Evolutionary conservation across 2,113 vertebrate genomes (phyloP), one percentile per base, ranked within the genome.

Genomic region (Cathartes aura): DNA sequence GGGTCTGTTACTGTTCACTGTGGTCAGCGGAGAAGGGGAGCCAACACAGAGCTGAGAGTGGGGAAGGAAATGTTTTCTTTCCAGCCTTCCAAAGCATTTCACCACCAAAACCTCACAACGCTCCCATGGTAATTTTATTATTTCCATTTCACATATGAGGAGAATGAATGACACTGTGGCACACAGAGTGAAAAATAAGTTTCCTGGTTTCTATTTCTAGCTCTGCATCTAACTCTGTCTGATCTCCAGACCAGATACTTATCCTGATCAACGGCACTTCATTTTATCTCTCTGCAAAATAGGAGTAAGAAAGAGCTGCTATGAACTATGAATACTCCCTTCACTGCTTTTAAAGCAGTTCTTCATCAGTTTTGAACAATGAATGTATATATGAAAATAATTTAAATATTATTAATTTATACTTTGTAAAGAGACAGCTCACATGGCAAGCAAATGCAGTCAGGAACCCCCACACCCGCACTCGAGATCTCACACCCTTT

Each of bases 181-280:
- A 90, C n/a, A 50, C 16, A 79, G 64, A 71, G 30, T 60, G 73
- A 91, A 94, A 94, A 90, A 47, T 48, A 66, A 56, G 50, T 70
- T 83, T 93, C 53, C 53, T 74, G 59, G 10, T 90, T 97, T 95
- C 92, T 86, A 8, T 85, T 95, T 72, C 56, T 56, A 82, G 73
- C 36, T 72, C n/a, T 63, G 32, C 12, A 8, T 70, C 29, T 38
- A 59, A 66, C 53, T 72, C 82, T 95, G 73, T 88, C 52, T 59
- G 24, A 92, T 86, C 68, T 93, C 86, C 89, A 86, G 55, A 47
- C 18, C 53, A 87, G 91, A 87, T 52, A 78, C 43, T 89, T 47
- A 13, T 13, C 63, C 59, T 59, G 47, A 87, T 38, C 73, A 48
- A 59, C 29, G 79, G n/a, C 29, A 53, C 34, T 59, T 92, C 15